These are phyloP conservation scores for Aplysina aerophoba DNA, from an alignment of 37 sponge, comb jelly and placozoan species.

Conservation along the genomic window DNA sequence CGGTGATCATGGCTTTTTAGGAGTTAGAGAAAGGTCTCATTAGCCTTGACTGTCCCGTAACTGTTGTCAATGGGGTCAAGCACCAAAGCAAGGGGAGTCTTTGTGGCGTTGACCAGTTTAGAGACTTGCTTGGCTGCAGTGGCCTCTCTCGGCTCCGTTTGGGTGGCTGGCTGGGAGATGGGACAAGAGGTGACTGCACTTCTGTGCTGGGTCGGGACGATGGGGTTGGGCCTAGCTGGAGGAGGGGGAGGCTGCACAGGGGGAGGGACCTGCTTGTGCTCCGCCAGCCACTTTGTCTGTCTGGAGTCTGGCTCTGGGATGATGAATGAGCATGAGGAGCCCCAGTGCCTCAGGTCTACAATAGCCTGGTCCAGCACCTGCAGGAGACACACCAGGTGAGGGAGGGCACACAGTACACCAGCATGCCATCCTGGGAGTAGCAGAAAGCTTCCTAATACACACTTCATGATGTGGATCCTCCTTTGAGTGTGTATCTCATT, in stretches of 20 bases:
- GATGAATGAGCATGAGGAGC: constrained; percentile 59
- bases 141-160: neutral
- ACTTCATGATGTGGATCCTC: no score
- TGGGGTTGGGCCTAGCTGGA: no score
- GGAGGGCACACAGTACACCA: no score
- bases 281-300: no score
- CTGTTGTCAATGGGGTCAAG: neutral
- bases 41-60: neutral
- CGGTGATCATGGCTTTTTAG: no score
- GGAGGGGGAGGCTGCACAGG: neutral
- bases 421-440: no score
- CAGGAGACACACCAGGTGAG: neutral
- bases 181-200: no score
- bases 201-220: no score
- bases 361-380: constrained; percentile 61
- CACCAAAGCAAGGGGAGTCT: constrained; percentile 11
- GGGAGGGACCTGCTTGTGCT: neutral
- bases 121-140: neutral
- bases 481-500: no score
- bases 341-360: constrained; percentile 68
- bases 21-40: neutral
- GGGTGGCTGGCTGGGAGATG: no score
- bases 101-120: constrained; percentile 11
- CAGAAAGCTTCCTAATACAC: no score
- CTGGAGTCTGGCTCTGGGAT: constrained; percentile 45